phyloP scores from a whole-genome alignment of 2,113 vertebrate species.

The Syrmaticus mikado region DNA sequence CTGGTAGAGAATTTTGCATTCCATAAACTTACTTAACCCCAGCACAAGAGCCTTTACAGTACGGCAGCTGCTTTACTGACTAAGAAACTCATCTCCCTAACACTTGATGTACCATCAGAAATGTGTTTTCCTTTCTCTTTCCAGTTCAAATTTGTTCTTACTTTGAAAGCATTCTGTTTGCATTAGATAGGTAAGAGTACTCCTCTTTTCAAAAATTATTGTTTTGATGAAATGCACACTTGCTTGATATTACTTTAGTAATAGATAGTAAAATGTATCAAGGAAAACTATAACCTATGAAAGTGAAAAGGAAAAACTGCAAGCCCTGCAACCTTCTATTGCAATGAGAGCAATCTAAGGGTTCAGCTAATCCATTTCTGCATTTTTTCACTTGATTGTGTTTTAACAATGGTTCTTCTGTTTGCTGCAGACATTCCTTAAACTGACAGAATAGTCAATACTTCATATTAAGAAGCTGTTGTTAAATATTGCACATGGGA shows the following conservation, averaged over 20 bases:
- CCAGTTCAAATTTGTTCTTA: neutral
- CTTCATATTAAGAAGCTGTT: neutral
- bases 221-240: neutral
- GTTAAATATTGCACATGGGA: neutral
- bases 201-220: neutral
- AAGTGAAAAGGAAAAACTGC: slow-evolving; percentile 22
- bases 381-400: neutral
- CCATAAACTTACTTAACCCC: slow-evolving; percentile 47
- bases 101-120: slow-evolving; percentile 6
- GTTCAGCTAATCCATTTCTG: slow-evolving; percentile 35
- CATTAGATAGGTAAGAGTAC: neutral
- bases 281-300: neutral
- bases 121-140: neutral
- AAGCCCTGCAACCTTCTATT: neutral
- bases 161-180: neutral
- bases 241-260: neutral
- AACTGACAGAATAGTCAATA: slow-evolving; percentile 14
- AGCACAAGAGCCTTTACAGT: neutral
- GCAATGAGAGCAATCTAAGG: neutral
- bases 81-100: slow-evolving; percentile 2
- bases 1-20: slow-evolving; percentile 23
- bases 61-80: neutral
- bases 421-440: neutral
- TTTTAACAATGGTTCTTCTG: slow-evolving; percentile 19
- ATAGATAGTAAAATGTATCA: neutral